Conservation (phyloP, 2,888 invertebrate genomes). For the Lutraria lutraria region DNA sequence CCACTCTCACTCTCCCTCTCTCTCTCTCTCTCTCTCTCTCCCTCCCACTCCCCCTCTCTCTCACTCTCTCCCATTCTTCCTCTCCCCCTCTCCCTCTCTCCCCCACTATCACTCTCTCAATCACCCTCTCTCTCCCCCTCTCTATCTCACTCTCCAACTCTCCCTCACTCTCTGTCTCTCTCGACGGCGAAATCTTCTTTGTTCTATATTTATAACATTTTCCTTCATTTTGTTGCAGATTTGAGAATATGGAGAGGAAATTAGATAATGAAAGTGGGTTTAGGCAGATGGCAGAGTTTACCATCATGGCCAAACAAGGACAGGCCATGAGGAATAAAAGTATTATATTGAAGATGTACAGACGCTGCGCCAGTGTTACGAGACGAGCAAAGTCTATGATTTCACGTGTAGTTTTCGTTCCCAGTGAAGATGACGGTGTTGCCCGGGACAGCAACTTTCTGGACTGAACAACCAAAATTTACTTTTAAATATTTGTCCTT, state of each 20-base stretch:
- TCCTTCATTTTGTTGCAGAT: background rate
- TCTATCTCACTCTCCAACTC: no score
- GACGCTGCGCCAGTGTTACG: background rate
- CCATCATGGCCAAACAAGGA: constrained; percentile 11
- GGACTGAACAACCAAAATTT: background rate
- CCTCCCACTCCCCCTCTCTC: no score
- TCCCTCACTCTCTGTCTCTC: no score
- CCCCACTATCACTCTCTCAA: no score
- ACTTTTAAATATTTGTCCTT: no score
- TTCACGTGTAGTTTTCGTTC: background rate
- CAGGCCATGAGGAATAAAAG: background rate
- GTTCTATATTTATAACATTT: no score
- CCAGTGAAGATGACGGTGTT: background rate
- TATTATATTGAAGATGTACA: background rate
- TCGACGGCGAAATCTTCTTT: no score
- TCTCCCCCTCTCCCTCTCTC: no score
- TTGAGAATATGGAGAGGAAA: constrained; percentile 3
- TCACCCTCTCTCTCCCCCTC: no score
- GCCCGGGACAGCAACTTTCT: background rate
- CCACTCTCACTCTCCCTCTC: no score
- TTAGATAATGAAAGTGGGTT: background rate
- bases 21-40: no score
- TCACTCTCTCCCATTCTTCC: no score
- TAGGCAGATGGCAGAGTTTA: background rate
- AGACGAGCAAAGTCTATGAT: background rate